A percentile compares a stretch with the other conserved stretches of the same genome.
Conservation (phyloP, 2,888 invertebrate species). For the Lithophane ornitopus region DNA sequence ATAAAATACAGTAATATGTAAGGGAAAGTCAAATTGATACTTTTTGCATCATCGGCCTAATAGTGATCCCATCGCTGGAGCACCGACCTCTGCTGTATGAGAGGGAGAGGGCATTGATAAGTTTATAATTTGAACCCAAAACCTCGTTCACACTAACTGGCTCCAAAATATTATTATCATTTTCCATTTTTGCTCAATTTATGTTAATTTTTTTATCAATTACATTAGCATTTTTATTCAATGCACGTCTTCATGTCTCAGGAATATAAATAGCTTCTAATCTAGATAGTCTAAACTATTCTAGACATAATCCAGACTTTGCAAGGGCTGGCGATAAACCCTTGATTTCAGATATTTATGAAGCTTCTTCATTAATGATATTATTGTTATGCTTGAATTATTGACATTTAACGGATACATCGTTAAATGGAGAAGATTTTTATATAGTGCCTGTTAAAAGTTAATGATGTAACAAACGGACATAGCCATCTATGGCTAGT, state of each 20-base stretch:
- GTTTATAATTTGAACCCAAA: not conserved
- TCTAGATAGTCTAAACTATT: conserved; percentile 17
- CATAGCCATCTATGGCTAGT: conserved; percentile 4
- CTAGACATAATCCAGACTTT: conserved; percentile 41
- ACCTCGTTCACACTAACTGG: not conserved
- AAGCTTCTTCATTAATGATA: not conserved
- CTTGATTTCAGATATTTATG: conserved; percentile 41
- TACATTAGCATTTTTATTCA: conserved; percentile 10
- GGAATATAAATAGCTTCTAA: conserved; percentile 24
- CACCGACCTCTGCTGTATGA: not conserved
- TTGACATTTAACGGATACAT: conserved; percentile 15
- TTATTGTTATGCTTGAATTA: not conserved
- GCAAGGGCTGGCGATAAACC: conserved; percentile 2
- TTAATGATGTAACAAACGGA: conserved; percentile 4
- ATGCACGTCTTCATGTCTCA: conserved; percentile 9
- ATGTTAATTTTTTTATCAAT: not conserved
- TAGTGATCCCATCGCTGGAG: not conserved
- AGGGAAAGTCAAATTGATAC: too few relatives aligned
- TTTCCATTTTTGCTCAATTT: conserved; percentile 7
- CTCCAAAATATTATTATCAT: not conserved
- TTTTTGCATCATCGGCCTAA: not conserved
- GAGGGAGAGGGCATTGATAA: not conserved
- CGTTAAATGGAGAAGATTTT: not conserved
- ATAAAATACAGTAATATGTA: not conserved
- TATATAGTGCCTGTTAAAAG: not conserved